These are phyloP conservation scores for Tetragonisca angustula DNA, from an alignment of 2,888 invertebrate genomes.

Conservation along the genomic window DNA sequence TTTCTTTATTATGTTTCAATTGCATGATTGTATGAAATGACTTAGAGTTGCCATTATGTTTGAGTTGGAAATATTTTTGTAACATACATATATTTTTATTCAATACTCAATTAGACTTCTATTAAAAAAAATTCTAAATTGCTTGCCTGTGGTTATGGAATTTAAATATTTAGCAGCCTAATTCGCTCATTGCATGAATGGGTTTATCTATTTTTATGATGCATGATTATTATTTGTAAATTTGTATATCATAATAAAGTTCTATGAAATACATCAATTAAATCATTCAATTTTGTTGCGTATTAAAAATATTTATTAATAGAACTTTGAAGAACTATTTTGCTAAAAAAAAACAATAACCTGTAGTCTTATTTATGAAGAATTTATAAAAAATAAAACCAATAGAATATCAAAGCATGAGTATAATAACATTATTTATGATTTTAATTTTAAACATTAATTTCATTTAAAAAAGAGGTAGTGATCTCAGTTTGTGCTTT, in stretches of 20 bases:
- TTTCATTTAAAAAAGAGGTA: slow-evolving; percentile 9
- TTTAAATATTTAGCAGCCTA: slow-evolving; percentile 76
- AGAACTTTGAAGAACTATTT: slow-evolving; percentile 4
- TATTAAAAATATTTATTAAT: neutral
- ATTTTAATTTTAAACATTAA: slow-evolving; percentile 23
- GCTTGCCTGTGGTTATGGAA: slow-evolving; percentile 68
- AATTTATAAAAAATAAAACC: slow-evolving; percentile 22
- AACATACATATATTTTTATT: slow-evolving; percentile 52
- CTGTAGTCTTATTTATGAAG: slow-evolving; percentile 1
- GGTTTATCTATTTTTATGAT: slow-evolving; percentile 38
- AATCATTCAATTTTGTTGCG: neutral
- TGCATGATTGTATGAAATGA: slow-evolving; percentile 63
- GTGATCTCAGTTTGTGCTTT: slow-evolving; percentile 41
- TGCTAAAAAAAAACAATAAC: neutral
- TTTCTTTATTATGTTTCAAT: slow-evolving; percentile 25
- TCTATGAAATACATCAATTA: neutral
- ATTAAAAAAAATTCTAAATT: slow-evolving; percentile 62
- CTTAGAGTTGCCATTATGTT: slow-evolving; percentile 62
- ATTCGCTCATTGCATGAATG: slow-evolving; percentile 77
- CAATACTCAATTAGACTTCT: slow-evolving; percentile 50
- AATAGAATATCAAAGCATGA: slow-evolving; percentile 43
- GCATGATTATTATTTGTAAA: slow-evolving; percentile 30
- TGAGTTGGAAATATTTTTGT: slow-evolving; percentile 63
- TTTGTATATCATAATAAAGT: slow-evolving; percentile 23
- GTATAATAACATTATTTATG: slow-evolving; percentile 9